phyloP scores from a whole-genome alignment of 2,113 vertebrate species.

The Corydoras sp. region DNA sequence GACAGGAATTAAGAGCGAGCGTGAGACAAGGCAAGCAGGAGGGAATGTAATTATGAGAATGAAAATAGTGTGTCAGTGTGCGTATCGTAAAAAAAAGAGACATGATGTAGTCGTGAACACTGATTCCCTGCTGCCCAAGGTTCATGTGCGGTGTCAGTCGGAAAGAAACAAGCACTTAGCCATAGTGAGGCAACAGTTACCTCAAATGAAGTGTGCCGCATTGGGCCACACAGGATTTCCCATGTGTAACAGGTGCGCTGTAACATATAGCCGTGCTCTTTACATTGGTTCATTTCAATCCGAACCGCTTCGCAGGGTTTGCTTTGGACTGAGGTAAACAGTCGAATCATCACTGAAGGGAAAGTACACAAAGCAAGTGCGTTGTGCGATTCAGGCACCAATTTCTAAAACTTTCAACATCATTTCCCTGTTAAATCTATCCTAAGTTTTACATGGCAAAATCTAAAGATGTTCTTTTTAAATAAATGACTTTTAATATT shows the following conservation, averaged over 20 bases:
- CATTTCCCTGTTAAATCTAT: too few species aligned
- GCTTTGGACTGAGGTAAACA: too few species aligned
- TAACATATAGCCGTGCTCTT: too few species aligned
- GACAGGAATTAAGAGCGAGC: conserved; percentile 31
- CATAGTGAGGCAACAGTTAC: conserved; percentile 46
- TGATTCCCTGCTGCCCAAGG: conserved; percentile 57
- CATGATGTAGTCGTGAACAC: conserved; percentile 61
- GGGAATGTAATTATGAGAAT: conserved; percentile 35
- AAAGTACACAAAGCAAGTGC: too few species aligned
- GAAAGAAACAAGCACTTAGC: conserved; percentile 50
- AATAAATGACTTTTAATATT: too few species aligned
- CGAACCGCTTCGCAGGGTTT: too few species aligned
- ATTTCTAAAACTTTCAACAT: too few species aligned
- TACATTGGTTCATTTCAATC: too few species aligned
- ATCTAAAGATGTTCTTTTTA: too few species aligned
- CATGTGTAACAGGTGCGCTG: conserved; percentile 11
- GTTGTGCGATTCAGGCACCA: too few species aligned
- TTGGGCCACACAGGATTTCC: conserved; percentile 15
- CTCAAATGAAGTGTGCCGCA: conserved; percentile 39
- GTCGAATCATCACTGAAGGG: too few species aligned
- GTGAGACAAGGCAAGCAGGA: conserved; percentile 29
- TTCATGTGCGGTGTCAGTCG: conserved; percentile 55
- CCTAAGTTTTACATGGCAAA: too few species aligned
- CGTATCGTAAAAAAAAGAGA: conserved; percentile 42
- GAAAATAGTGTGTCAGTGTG: conserved; percentile 3